A percentile compares a stretch with the other conserved stretches of the same genome.
Conservation (phyloP, 2,797 vertebrate genomes). For the Gambusia yucatana region DNA sequence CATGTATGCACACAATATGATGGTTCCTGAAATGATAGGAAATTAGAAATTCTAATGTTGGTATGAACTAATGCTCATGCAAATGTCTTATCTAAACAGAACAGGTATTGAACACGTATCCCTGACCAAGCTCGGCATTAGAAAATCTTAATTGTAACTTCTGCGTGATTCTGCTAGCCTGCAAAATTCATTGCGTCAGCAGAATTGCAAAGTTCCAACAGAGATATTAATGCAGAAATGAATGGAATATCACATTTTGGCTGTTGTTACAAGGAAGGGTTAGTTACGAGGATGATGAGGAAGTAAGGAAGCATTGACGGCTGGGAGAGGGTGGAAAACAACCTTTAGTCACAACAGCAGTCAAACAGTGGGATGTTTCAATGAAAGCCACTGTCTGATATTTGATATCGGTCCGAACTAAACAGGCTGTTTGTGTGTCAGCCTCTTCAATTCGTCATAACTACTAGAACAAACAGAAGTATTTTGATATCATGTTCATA, state of each 20-base stretch:
- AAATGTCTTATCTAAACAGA: not conserved
- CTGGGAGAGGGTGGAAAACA: not conserved
- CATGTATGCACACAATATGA: not conserved
- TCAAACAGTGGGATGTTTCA: not conserved
- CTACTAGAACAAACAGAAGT: not conserved
- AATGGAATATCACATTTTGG: not conserved
- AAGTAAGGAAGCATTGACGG: not conserved
- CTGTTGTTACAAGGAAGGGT: not conserved
- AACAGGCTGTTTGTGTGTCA: not conserved
- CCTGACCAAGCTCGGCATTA: not conserved
- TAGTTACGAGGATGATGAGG: not conserved
- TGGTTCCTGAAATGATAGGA: not conserved
- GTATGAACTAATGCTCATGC: not conserved
- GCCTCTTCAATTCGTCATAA: too few species aligned
- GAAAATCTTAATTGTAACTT: not conserved
- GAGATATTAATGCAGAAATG: not conserved
- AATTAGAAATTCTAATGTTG: not conserved
- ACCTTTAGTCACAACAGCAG: not conserved
- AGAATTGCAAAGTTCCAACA: not conserved
- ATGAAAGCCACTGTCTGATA: not conserved
- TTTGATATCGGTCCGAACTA: not conserved
- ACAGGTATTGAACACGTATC: not conserved
- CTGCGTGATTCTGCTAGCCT: not conserved
- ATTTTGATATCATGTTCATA: not conserved
- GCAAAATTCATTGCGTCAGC: not conserved